Percentiles rank a stretch among this genome's conserved stretches.
Evolutionary conservation across 2,113 vertebrate species (phyloP).

Genomic region (Microtus richardsoni): DNA sequence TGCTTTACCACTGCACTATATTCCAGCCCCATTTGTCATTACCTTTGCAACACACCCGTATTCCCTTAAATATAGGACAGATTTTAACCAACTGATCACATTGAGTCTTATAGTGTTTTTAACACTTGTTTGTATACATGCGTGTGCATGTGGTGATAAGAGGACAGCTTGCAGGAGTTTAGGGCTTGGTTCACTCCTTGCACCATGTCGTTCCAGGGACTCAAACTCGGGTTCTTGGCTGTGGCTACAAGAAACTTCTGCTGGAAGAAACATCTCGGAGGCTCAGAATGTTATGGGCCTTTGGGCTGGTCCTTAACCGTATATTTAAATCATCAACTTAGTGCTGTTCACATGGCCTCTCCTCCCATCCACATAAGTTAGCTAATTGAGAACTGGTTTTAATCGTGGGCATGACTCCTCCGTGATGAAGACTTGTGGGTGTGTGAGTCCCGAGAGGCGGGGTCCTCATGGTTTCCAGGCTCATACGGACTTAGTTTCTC

Average conservation of each 20-base stretch:
- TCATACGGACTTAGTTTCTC: background rate
- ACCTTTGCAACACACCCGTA: background rate
- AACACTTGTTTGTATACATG: background rate
- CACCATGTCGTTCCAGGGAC: background rate
- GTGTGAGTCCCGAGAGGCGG: background rate
- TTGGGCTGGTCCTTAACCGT: background rate
- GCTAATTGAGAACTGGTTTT: background rate
- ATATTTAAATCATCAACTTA: background rate
- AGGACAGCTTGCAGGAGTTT: background rate
- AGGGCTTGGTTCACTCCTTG: background rate
- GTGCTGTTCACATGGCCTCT: background rate
- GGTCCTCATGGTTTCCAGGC: background rate
- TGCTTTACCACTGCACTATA: background rate
- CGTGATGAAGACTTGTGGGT: background rate
- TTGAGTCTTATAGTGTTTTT: conserved; percentile 11
- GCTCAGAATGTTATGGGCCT: background rate
- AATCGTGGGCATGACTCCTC: background rate
- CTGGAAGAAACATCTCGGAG: background rate
- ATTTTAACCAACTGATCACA: conserved; percentile 10
- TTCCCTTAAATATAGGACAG: background rate
- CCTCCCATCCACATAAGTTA: background rate
- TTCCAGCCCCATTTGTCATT: background rate
- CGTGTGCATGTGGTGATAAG: background rate
- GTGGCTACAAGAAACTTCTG: background rate
- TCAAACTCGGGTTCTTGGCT: background rate